phyloP scores from a whole-genome alignment of 2,888 invertebrate genomes.

The Hemaris fuciformis region DNA sequence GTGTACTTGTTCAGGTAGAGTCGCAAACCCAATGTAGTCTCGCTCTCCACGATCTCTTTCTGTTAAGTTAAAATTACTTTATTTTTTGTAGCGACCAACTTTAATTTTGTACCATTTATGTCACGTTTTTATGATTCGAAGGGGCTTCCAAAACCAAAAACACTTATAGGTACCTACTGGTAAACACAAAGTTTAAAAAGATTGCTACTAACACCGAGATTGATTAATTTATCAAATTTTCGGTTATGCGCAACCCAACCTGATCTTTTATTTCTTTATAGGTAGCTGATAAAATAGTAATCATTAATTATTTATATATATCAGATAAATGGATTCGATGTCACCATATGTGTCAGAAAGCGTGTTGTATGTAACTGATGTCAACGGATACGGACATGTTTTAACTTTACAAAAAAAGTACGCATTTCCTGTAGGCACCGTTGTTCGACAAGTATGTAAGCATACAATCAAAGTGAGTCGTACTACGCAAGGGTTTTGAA shows the following conservation, averaged over 20 bases:
- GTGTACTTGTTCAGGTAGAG: slow-evolving; percentile 97
- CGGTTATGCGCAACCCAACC: no score
- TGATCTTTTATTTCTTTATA: no score
- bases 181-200: no score
- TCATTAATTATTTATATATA: neutral
- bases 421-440: slow-evolving; percentile 24
- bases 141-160: no score
- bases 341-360: neutral
- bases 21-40: slow-evolving; percentile 97
- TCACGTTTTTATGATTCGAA: no score
- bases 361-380: neutral
- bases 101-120: no score
- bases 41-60: slow-evolving; percentile 83
- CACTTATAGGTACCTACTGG: no score
- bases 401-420: slow-evolving; percentile 23
- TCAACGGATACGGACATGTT: slow-evolving; percentile 16
- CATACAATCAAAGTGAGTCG: slow-evolving; percentile 23
- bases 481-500: slow-evolving; percentile 16
- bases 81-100: no score
- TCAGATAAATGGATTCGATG: neutral
- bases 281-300: neutral
- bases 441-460: neutral
- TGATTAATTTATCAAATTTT: no score
- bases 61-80: slow-evolving; percentile 33
- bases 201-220: no score